phyloP scores from a whole-genome alignment of 2,113 vertebrate species.

The Myocastor coypus region DNA sequence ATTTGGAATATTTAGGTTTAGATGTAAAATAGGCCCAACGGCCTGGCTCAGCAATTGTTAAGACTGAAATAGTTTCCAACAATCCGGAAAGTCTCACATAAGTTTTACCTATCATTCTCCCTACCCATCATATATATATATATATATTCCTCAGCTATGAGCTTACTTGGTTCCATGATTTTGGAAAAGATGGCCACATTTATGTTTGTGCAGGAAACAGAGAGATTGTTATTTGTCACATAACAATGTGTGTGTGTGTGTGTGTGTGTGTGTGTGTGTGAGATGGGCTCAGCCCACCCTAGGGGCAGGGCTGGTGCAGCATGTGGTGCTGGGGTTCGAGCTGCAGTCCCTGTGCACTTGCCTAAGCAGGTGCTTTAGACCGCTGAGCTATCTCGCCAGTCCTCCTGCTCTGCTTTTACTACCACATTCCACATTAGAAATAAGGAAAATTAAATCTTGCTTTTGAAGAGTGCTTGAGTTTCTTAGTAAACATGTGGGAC shows the following conservation, averaged over 20 bases:
- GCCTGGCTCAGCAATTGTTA: background rate
- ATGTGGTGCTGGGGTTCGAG: too few species aligned
- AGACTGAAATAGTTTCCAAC: background rate
- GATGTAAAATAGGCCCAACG: background rate
- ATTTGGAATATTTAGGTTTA: constrained; percentile 25
- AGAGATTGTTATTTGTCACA: background rate
- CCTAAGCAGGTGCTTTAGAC: too few species aligned
- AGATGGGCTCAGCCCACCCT: too few species aligned
- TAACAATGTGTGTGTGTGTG: too few species aligned
- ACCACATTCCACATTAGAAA: background rate
- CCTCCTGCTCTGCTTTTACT: background rate
- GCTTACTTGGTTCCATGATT: background rate
- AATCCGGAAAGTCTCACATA: background rate
- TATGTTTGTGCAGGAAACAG: background rate
- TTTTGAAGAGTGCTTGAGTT: background rate
- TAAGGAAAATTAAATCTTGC: background rate
- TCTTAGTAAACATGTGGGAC: background rate
- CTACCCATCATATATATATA: background rate
- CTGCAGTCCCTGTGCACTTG: too few species aligned
- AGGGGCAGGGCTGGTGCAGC: too few species aligned
- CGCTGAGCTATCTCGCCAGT: too few species aligned
- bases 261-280: too few species aligned
- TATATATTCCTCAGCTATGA: background rate
- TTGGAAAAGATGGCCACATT: background rate
- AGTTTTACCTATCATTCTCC: background rate